Evolutionary conservation across 2,113 vertebrate species (phyloP).

Genomic region (Chloroceryle aenea): DNA sequence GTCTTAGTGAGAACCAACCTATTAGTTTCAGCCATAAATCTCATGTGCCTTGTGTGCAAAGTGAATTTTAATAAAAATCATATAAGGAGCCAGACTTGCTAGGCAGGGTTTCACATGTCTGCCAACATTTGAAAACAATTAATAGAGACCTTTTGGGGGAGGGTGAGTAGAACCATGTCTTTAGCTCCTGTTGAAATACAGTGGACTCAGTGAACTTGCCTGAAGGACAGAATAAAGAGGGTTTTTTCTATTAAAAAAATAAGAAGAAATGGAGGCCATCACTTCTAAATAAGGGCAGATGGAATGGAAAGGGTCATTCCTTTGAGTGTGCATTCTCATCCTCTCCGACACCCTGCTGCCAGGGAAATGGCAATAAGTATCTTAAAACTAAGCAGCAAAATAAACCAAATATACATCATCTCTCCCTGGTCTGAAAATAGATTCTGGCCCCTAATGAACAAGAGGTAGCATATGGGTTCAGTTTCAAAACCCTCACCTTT

Average conservation of each 20-base stretch:
- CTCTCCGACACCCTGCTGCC: not conserved
- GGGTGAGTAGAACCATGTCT: conserved; percentile 53
- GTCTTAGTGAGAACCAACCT: conserved; percentile 79
- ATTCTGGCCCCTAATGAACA: not conserved
- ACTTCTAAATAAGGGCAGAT: conserved; percentile 42
- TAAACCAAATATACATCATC: conserved; percentile 15
- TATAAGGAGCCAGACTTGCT: conserved; percentile 74
- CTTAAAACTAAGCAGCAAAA: conserved; percentile 39
- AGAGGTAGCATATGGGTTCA: not conserved
- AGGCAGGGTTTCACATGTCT: conserved; percentile 74
- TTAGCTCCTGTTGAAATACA: conserved; percentile 73
- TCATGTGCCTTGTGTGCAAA: conserved; percentile 74
- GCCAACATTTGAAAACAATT: conserved; percentile 81
- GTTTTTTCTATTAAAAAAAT: not conserved
- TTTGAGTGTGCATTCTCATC: not conserved
- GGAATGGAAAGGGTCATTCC: not conserved
- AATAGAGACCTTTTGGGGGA: conserved; percentile 70
- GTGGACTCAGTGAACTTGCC: conserved; percentile 71
- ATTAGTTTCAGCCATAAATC: conserved; percentile 80
- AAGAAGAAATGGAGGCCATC: not conserved
- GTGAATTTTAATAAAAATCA: conserved; percentile 84
- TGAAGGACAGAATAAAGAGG: conserved; percentile 48
- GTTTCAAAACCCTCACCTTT: not conserved
- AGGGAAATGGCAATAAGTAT: conserved; percentile 7
- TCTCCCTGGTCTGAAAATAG: not conserved